These are phyloP conservation scores for Galerucella calmariensis DNA, from an alignment of 2,888 invertebrate species.

Conservation along the genomic window DNA sequence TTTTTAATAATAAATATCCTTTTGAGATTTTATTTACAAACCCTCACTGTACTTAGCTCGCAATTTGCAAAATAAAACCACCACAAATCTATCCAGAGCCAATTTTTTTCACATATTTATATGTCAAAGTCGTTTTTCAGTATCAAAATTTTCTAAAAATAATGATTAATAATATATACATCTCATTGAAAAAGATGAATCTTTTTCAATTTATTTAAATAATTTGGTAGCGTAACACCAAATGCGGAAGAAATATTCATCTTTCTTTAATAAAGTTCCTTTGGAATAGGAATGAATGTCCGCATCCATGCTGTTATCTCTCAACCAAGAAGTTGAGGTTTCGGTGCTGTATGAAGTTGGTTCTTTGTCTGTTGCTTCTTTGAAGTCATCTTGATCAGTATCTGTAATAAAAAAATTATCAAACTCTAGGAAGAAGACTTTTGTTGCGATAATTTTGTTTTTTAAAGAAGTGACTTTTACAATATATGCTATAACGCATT, in stretches of 20 bases:
- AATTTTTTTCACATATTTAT: slow-evolving; percentile 33
- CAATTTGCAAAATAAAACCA: slow-evolving; percentile 50
- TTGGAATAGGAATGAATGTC: slow-evolving; percentile 92
- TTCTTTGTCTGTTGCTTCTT: slow-evolving; percentile 76
- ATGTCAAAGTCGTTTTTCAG: slow-evolving; percentile 43
- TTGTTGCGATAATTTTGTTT: too few species aligned
- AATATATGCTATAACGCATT: too few species aligned
- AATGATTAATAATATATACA: slow-evolving; percentile 53
- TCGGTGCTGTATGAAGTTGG: slow-evolving; percentile 92
- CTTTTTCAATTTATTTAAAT: slow-evolving; percentile 71
- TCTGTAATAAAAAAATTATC: slow-evolving; percentile 51
- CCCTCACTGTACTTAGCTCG: slow-evolving; percentile 42
- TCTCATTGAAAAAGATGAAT: slow-evolving; percentile 40
- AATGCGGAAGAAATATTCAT: slow-evolving; percentile 96
- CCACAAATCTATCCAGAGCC: slow-evolving; percentile 38
- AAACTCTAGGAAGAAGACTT: neutral
- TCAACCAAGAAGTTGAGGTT: slow-evolving; percentile 92
- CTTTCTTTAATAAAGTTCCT: slow-evolving; percentile 82
- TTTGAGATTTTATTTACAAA: neutral
- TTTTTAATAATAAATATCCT: neutral
- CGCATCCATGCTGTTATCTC: slow-evolving; percentile 94
- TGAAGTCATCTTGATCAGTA: slow-evolving; percentile 70
- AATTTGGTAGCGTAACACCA: slow-evolving; percentile 88
- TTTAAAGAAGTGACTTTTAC: too few species aligned
- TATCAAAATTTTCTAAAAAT: slow-evolving; percentile 44